A percentile compares a stretch with the other conserved stretches of the same genome.
Conservation (phyloP, 2,888 invertebrate species). For the Sesamia inferens region DNA sequence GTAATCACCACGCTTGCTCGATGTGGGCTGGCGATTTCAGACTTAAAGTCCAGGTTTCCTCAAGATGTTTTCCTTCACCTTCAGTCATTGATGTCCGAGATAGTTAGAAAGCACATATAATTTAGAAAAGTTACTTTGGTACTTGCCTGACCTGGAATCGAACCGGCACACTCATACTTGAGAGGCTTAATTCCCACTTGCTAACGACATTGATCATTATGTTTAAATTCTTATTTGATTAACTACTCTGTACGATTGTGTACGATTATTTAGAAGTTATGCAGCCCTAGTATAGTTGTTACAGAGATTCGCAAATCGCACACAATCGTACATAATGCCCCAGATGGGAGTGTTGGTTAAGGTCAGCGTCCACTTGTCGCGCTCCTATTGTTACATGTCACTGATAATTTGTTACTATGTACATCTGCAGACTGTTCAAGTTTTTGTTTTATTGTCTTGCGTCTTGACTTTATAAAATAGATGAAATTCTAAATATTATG, state of each 20-base stretch:
- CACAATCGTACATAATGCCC: constrained; percentile 16
- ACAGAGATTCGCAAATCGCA: constrained; percentile 47
- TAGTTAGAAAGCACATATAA: too few relatives aligned
- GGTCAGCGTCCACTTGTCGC: constrained; percentile 60
- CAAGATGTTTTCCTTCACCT: too few relatives aligned
- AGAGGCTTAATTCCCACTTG: background rate
- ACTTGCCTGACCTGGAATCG: too few relatives aligned
- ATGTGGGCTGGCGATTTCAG: too few relatives aligned
- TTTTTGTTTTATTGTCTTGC: constrained; percentile 17
- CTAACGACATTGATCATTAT: constrained; percentile 5
- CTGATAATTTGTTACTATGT: constrained; percentile 20
- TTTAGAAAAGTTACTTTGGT: too few relatives aligned
- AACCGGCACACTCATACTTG: too few relatives aligned
- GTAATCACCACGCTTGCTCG: too few relatives aligned
- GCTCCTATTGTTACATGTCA: constrained; percentile 51
- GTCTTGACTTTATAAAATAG: background rate
- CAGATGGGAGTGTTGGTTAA: constrained; percentile 44
- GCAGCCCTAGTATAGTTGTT: constrained; percentile 40
- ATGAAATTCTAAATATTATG: background rate
- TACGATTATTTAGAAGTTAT: background rate
- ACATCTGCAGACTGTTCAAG: background rate
- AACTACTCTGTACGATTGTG: background rate
- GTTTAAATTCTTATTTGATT: constrained; percentile 18
- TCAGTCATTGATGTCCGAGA: too few relatives aligned
- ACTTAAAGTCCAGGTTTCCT: too few relatives aligned